Conservation (phyloP, 1,140 invertebrate species). For the Marisa cornuarietis region DNA sequence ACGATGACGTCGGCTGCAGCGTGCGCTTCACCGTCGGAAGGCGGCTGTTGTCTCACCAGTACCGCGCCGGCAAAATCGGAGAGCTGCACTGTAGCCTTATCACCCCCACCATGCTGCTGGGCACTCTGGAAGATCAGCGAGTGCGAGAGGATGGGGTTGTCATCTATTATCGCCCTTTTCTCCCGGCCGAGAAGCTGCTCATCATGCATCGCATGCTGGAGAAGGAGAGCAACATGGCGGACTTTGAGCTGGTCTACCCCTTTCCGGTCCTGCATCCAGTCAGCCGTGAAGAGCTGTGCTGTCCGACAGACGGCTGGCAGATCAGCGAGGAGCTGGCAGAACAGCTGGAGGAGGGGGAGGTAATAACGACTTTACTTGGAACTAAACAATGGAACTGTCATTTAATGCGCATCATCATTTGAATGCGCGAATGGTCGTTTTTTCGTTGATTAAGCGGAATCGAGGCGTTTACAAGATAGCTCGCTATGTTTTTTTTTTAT, state of each 20-base stretch:
- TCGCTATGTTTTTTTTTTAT: too few relatives aligned
- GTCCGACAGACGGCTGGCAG: slow-evolving; percentile 48
- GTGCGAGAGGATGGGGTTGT: slow-evolving; percentile 40
- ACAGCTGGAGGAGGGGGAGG: slow-evolving; percentile 47
- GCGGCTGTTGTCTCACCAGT: slow-evolving; percentile 45
- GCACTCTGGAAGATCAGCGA: slow-evolving; percentile 37
- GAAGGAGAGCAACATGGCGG: slow-evolving; percentile 25
- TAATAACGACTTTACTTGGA: slow-evolving; percentile 3
- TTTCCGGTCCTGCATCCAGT: slow-evolving; percentile 36
- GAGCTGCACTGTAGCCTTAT: slow-evolving; percentile 49
- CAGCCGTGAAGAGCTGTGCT: slow-evolving; percentile 40
- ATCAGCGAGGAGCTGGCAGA: slow-evolving; percentile 47
- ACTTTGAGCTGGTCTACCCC: slow-evolving; percentile 41
- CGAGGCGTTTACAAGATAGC: too few relatives aligned
- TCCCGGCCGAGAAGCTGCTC: slow-evolving; percentile 35
- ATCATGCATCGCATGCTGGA: slow-evolving; percentile 36
- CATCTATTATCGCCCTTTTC: slow-evolving; percentile 38
- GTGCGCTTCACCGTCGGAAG: slow-evolving; percentile 33
- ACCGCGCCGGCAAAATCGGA: slow-evolving; percentile 40
- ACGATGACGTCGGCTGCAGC: slow-evolving; percentile 1
- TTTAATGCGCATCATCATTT: too few relatives aligned
- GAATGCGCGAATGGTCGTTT: too few relatives aligned
- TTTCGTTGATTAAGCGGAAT: too few relatives aligned
- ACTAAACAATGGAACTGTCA: too few relatives aligned
- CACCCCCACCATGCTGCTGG: slow-evolving; percentile 41